These are phyloP conservation scores for Eolophus roseicapilla DNA, from an alignment of 2,113 vertebrate genomes.

Conservation along the genomic window DNA sequence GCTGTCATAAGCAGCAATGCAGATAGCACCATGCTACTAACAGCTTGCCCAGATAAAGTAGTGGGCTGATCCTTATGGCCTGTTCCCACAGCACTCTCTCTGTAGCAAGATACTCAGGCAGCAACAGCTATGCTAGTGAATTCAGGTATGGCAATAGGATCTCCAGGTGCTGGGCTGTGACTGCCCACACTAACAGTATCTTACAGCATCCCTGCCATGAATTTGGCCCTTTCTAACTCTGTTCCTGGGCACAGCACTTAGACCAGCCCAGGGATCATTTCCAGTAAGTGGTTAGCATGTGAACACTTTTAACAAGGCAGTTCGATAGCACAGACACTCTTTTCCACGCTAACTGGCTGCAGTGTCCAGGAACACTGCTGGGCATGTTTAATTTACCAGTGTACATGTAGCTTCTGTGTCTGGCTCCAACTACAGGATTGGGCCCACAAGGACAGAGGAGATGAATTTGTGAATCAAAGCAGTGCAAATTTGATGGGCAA, in stretches of 20 bases:
- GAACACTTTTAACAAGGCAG: not conserved
- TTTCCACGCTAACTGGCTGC: not conserved
- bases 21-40: not conserved
- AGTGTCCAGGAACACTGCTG: not conserved
- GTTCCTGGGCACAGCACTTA: not conserved
- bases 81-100: not conserved
- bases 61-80: not conserved
- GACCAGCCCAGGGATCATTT: not conserved
- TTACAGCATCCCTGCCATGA: not conserved
- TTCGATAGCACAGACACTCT: not conserved
- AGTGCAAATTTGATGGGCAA: not conserved
- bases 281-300: not conserved
- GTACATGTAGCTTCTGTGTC: not conserved
- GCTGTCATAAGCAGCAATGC: not conserved
- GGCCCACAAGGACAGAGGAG: not conserved
- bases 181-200: not conserved
- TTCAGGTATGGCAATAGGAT: not conserved
- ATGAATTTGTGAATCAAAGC: slow-evolving; percentile 18
- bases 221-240: not conserved
- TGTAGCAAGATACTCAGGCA: not conserved
- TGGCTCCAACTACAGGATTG: not conserved
- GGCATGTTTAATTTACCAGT: slow-evolving; percentile 17
- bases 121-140: not conserved
- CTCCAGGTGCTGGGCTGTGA: not conserved
- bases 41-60: not conserved